Evolutionary conservation across 2,797 vertebrate species (phyloP).

Genomic region (Oryzias dopingdopingensis): DNA sequence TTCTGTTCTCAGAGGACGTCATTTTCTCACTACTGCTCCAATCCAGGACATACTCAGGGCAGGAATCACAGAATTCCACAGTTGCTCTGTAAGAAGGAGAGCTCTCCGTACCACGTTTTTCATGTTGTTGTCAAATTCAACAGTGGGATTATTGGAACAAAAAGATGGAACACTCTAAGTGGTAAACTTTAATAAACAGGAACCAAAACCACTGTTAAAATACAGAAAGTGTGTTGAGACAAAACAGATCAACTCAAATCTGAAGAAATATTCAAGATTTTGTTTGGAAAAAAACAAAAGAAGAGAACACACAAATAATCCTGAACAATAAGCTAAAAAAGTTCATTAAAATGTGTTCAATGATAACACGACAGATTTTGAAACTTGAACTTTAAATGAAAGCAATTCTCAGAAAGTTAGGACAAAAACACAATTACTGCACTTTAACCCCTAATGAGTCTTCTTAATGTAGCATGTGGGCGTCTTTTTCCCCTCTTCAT

Average conservation of each 20-base stretch:
- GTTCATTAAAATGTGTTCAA: too few relatives aligned
- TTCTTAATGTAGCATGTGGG: conserved; percentile 23
- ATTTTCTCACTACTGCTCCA: conserved; percentile 61
- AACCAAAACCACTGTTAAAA: too few relatives aligned
- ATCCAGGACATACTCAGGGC: conserved; percentile 41
- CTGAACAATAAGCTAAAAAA: too few relatives aligned
- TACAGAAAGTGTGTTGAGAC: too few relatives aligned
- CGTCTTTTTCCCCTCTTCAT: conserved; percentile 21
- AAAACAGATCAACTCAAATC: too few relatives aligned
- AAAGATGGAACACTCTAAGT: conserved; percentile 22
- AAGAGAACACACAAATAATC: too few relatives aligned
- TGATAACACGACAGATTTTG: too few relatives aligned
- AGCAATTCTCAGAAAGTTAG: background rate
- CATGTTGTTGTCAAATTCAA: conserved; percentile 33
- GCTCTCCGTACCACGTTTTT: conserved; percentile 21
- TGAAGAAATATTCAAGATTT: too few relatives aligned
- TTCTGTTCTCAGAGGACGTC: conserved; percentile 60
- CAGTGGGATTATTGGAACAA: conserved; percentile 29
- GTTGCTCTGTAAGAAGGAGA: conserved; percentile 37
- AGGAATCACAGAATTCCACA: conserved; percentile 50
- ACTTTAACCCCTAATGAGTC: background rate
- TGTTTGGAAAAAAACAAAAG: too few relatives aligned
- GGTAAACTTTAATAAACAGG: background rate
- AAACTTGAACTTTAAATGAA: background rate
- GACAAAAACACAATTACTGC: background rate